Percentiles rank a stretch among this genome's conserved stretches.
phyloP scores from a whole-genome alignment of 53 echinoderm and acorn worm species.

The Echinometra lucunter region DNA sequence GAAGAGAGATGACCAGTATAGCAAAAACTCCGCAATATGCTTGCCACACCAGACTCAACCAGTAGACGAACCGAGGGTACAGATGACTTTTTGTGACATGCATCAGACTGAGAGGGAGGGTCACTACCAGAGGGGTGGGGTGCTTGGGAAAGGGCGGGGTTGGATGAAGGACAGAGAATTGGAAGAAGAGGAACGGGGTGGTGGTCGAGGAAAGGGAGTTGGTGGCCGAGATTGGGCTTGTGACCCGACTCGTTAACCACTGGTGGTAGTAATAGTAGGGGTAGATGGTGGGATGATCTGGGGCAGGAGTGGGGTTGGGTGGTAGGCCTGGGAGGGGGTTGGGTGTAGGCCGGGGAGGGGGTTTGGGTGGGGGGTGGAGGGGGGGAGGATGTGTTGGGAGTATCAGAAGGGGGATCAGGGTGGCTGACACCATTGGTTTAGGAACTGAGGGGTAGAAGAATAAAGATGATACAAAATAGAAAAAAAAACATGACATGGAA shows the following conservation, averaged over 20 bases:
- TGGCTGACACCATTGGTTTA: slow-evolving; percentile 49
- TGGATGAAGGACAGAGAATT: slow-evolving; percentile 40
- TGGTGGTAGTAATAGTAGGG: neutral
- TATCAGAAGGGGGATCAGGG: slow-evolving; percentile 2
- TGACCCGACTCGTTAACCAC: neutral
- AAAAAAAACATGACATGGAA: slow-evolving; percentile 7
- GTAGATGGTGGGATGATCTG: neutral
- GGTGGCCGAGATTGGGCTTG: slow-evolving; percentile 12
- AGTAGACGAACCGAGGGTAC: slow-evolving; percentile 64
- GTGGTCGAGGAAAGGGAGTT: slow-evolving; percentile 37
- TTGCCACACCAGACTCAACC: slow-evolving; percentile 69
- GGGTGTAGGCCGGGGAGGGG: neutral
- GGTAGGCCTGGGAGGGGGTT: slow-evolving; percentile 31
- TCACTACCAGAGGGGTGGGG: slow-evolving; percentile 13
- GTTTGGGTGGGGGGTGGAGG: slow-evolving; percentile 20
- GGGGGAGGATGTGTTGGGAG: neutral
- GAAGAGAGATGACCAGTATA: neutral
- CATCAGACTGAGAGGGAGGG: slow-evolving; percentile 48
- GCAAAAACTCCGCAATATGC: slow-evolving; percentile 21
- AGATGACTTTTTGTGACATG: slow-evolving; percentile 58
- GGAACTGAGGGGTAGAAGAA: slow-evolving; percentile 37
- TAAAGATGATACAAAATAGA: slow-evolving; percentile 2
- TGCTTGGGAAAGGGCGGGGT: slow-evolving; percentile 46
- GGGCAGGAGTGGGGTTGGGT: neutral
- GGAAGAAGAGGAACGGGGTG: slow-evolving; percentile 54